phyloP scores from a whole-genome alignment of 2,113 vertebrate species.

The Procapra przewalskii region DNA sequence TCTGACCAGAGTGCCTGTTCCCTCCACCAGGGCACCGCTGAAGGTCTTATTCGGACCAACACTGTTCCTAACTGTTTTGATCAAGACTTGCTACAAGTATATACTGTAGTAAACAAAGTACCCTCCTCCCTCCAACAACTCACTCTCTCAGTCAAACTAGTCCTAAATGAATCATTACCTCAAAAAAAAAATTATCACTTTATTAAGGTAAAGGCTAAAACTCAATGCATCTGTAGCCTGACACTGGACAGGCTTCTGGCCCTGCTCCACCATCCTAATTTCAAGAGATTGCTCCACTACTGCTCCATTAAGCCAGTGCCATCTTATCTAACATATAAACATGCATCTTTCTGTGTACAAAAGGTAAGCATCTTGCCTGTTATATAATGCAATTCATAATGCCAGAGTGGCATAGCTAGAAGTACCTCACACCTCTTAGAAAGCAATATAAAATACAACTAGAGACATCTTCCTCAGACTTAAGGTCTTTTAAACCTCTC shows the following conservation, averaged over 20 bases:
- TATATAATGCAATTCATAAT: conserved; percentile 36
- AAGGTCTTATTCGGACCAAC: background rate
- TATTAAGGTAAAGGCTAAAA: background rate
- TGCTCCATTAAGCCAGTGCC: conserved; percentile 18
- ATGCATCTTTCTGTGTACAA: conserved; percentile 7
- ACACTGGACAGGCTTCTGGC: background rate
- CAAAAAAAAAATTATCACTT: background rate
- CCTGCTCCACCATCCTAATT: background rate
- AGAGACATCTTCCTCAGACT: conserved; percentile 12
- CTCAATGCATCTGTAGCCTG: background rate
- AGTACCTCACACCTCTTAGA: background rate
- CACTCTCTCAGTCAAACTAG: background rate
- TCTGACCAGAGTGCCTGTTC: background rate
- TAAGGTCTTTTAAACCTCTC: conserved; percentile 22
- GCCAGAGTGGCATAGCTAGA: background rate
- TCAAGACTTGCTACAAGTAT: background rate
- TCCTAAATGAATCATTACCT: background rate
- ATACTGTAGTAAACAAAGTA: background rate
- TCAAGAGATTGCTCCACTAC: conserved; percentile 42
- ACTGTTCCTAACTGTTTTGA: background rate
- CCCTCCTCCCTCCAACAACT: background rate
- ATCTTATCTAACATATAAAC: conserved; percentile 33
- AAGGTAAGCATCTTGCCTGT: conserved; percentile 34
- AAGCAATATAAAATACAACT: conserved; percentile 38
- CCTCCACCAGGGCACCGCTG: background rate